Base-by-base conservation (phyloP, 35 echinoderm and acorn worm genomes). In the Lytechinus pictus region DNA sequence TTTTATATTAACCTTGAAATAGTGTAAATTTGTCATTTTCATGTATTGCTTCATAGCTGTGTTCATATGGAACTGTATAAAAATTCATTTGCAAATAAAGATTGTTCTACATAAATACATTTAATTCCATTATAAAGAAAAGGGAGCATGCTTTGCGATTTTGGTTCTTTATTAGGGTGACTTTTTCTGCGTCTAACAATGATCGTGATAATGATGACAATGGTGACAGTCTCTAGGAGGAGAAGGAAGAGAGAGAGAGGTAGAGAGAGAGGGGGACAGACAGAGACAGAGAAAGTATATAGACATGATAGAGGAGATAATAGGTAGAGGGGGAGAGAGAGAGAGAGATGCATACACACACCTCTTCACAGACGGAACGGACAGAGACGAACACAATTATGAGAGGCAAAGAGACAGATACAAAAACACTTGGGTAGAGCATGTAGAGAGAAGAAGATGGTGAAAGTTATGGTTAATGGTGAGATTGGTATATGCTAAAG, bases 91-190 rank as follows among this genome's bases (percentile, higher is more conserved):
- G 52, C 87, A 89, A 89, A 89, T 89, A 53, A 89, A 29, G 51
- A 89, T 53, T 89, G 87, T 89, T 89, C 87, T 89, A 89, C 28
- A 89, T 89, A 89, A 89, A 89, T 89, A 89, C 87, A 52, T 89
- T 52, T 33, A 89, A 89, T 89, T 89, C 87, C 87, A 89, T 89
- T 53, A 33, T 89, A 89, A 89, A 71, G 61, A 71, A 71, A 71
- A 21, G 5, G 3, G 16, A 71, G 14, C 19, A 71, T 5, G 61
- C 16, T 71, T 71, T 19, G 61, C 24, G 13, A 71, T 71, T 71
- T 4, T 71, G 61, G 14, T 21, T 19, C 24, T 71, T 71, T 71
- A 4, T 71, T 71, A 16, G 57, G 16, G 57, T 60, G 6, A 9
- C 57, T 60, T 60, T 60, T 12, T 60, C 16, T 10, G 5, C 16